Evolutionary conservation across 2,888 invertebrate genomes (phyloP).

Genomic region (Augiades crinisus): DNA sequence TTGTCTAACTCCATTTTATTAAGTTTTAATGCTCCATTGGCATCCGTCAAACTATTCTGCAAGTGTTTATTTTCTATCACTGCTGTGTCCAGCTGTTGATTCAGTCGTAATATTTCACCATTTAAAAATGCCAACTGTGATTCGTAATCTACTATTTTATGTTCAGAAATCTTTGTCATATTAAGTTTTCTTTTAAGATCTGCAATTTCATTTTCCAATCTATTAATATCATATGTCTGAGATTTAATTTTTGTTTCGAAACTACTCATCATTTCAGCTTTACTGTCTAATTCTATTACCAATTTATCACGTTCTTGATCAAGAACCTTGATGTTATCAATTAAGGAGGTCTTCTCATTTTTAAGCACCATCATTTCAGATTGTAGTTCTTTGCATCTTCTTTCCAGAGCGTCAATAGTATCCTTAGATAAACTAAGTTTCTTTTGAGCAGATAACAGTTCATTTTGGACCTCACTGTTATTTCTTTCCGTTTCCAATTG

Average conservation of each 20-base stretch:
- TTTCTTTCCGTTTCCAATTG: constrained; percentile 90
- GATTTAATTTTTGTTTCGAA: constrained; percentile 84
- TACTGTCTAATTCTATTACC: constrained; percentile 85
- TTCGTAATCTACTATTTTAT: constrained; percentile 71
- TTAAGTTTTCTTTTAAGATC: constrained; percentile 80
- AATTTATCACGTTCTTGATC: constrained; percentile 87
- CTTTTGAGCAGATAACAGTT: constrained; percentile 83
- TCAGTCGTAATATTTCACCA: constrained; percentile 80
- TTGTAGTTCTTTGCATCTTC: constrained; percentile 80
- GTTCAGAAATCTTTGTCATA: constrained; percentile 68
- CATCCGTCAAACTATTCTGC: constrained; percentile 86
- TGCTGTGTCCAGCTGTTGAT: constrained; percentile 81
- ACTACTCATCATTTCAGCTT: constrained; percentile 84
- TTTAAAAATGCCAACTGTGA: constrained; percentile 80
- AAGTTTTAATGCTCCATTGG: constrained; percentile 82
- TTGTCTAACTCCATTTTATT: constrained; percentile 85
- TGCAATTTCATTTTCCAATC: constrained; percentile 76
- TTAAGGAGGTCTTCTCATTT: constrained; percentile 83
- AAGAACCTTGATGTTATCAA: constrained; percentile 82
- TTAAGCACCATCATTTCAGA: constrained; percentile 82
- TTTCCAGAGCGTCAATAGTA: constrained; percentile 79
- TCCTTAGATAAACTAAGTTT: constrained; percentile 83
- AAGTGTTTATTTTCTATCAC: constrained; percentile 86
- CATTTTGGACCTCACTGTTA: constrained; percentile 85
- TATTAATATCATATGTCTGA: constrained; percentile 78